Conservation (phyloP, 2,888 invertebrate species). For the Tachystola acroxantha region DNA sequence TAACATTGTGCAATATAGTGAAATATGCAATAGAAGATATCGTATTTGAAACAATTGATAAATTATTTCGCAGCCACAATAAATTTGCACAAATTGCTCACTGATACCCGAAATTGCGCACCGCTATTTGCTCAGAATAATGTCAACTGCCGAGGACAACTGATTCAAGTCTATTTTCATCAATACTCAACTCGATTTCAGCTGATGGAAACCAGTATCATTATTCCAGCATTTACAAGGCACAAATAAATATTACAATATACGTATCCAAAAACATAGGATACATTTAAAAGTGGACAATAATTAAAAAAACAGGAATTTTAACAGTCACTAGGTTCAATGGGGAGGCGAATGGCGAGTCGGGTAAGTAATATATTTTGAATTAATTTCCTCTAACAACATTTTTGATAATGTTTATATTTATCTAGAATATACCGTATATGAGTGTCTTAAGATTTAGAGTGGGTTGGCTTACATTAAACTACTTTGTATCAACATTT, state of each 20-base stretch:
- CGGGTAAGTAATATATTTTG: not conserved
- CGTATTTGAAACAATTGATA: constrained; percentile 61
- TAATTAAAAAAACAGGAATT: too few relatives aligned
- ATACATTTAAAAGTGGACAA: not conserved
- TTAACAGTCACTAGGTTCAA: too few relatives aligned
- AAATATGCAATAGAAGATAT: constrained; percentile 61
- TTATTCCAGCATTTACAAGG: constrained; percentile 49
- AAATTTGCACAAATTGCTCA: constrained; percentile 64
- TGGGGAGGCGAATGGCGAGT: not conserved
- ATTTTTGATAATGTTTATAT: not conserved
- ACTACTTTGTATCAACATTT: constrained; percentile 18
- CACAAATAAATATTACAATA: constrained; percentile 53
- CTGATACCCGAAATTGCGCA: constrained; percentile 53
- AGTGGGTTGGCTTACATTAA: constrained; percentile 16
- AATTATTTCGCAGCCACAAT: constrained; percentile 62
- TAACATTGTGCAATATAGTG: constrained; percentile 73
- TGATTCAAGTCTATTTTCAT: constrained; percentile 13
- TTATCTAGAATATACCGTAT: constrained; percentile 5
- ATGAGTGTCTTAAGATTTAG: constrained; percentile 8
- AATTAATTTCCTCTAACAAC: not conserved
- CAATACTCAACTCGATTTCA: too few relatives aligned
- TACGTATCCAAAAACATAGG: not conserved
- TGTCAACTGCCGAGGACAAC: constrained; percentile 25
- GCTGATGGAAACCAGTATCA: too few relatives aligned
- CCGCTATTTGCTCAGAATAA: constrained; percentile 36